These are phyloP conservation scores for Carposina sasakii DNA, from an alignment of 1,140 invertebrate genomes.

Conservation along the genomic window DNA sequence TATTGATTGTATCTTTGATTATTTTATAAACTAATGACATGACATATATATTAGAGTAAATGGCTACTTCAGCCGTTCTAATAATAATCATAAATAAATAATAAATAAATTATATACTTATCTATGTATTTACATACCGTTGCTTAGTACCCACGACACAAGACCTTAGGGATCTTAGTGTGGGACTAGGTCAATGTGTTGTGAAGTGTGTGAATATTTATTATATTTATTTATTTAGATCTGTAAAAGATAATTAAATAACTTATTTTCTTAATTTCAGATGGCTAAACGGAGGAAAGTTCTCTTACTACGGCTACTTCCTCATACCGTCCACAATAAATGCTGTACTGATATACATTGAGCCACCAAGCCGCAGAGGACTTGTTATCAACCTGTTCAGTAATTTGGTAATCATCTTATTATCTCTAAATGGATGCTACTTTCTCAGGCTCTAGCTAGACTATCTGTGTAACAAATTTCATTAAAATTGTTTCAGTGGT, in stretches of 20 bases:
- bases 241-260: not conserved
- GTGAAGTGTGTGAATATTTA: not conserved
- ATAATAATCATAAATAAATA: no score
- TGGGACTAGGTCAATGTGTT: not conserved
- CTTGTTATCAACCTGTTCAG: constrained; percentile 64
- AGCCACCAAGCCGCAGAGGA: constrained; percentile 56
- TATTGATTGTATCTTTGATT: no score
- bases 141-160: no score
- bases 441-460: no score
- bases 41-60: no score
- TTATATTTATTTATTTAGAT: not conserved
- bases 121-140: no score
- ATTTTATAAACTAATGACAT: no score
- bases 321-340: constrained; percentile 48
- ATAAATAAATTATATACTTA: no score
- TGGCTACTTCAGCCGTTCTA: no score
- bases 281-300: constrained; percentile 41
- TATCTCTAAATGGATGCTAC: not conserved
- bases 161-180: no score
- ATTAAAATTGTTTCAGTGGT: no score
- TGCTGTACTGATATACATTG: constrained; percentile 53
- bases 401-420: constrained; percentile 52
- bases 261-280: constrained; percentile 38
- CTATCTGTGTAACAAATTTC: no score
- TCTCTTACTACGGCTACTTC: constrained; percentile 45